phyloP scores from a whole-genome alignment of 2,113 vertebrate genomes.

The Anguilla japonica region DNA sequence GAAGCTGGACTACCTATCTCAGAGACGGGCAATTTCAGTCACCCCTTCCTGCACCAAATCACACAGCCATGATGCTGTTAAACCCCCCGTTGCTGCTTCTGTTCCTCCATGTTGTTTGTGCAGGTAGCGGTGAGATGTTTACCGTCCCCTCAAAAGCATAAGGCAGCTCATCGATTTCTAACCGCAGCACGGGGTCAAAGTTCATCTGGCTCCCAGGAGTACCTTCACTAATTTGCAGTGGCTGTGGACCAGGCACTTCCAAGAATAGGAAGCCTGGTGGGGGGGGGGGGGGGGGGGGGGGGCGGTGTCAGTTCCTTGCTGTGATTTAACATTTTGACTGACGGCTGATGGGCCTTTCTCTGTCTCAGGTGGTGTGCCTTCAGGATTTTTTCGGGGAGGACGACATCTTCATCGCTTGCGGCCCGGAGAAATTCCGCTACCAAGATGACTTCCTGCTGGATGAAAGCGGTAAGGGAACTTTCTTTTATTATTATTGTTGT shows the following conservation, averaged over 20 bases:
- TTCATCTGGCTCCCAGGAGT: neutral
- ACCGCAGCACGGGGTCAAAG: neutral
- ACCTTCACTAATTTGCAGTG: neutral
- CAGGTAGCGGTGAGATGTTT: neutral
- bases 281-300: neutral
- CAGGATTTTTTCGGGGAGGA: conserved; percentile 98
- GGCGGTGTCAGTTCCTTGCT: neutral
- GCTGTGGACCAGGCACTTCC: neutral
- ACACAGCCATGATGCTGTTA: neutral
- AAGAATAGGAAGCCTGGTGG: neutral
- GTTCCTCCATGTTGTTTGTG: neutral
- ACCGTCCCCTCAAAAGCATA: neutral
- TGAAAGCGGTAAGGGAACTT: conserved; percentile 79
- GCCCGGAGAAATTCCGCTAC: conserved; percentile 98
- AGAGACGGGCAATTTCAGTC: too few species aligned
- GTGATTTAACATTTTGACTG: neutral
- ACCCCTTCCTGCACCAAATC: too few species aligned
- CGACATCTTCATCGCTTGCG: conserved; percentile 98
- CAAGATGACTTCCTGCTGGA: conserved; percentile 98
- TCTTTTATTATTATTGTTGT: neutral
- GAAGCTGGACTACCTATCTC: too few species aligned
- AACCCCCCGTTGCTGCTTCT: neutral
- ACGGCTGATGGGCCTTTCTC: neutral
- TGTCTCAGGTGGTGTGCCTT: conserved; percentile 87
- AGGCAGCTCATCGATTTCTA: neutral